phyloP scores from a whole-genome alignment of 1,140 invertebrate genomes.

The Camponotus floridanus region DNA sequence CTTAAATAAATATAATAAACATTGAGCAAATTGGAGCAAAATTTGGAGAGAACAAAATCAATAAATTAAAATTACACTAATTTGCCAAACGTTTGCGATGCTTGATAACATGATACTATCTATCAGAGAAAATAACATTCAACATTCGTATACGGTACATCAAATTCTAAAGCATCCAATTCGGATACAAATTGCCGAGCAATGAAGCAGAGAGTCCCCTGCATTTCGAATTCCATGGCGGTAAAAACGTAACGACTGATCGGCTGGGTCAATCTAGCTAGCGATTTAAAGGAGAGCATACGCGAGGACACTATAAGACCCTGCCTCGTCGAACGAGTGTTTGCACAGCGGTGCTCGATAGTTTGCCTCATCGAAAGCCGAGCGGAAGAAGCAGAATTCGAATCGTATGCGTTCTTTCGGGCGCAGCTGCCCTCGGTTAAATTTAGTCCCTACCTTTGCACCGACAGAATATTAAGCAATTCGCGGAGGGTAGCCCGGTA shows the following conservation, averaged over 20 bases:
- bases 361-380: constrained; percentile 45
- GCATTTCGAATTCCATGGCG: constrained; percentile 45
- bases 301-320: constrained; percentile 27
- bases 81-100: neutral
- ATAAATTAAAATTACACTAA: constrained; percentile 20
- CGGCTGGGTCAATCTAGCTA: constrained; percentile 33
- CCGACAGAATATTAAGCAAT: constrained; percentile 79
- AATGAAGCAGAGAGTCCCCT: constrained; percentile 39
- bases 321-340: constrained; percentile 24
- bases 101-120: constrained; percentile 31
- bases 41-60: neutral
- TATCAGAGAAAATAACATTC: constrained; percentile 28
- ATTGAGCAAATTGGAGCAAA: neutral
- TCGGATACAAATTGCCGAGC: constrained; percentile 51
- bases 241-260: constrained; percentile 59
- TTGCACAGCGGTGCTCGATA: constrained; percentile 39
- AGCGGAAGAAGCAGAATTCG: constrained; percentile 37
- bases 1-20: neutral
- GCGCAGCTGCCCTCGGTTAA: constrained; percentile 51
- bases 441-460: constrained; percentile 68
- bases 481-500: constrained; percentile 70
- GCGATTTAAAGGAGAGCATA: constrained; percentile 56
- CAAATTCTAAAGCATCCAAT: constrained; percentile 51
- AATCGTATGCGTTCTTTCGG: constrained; percentile 15
- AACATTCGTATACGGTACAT: constrained; percentile 8